Base-by-base conservation (phyloP, 2,888 invertebrate genomes). In the Nomada goodeniana region DNA sequence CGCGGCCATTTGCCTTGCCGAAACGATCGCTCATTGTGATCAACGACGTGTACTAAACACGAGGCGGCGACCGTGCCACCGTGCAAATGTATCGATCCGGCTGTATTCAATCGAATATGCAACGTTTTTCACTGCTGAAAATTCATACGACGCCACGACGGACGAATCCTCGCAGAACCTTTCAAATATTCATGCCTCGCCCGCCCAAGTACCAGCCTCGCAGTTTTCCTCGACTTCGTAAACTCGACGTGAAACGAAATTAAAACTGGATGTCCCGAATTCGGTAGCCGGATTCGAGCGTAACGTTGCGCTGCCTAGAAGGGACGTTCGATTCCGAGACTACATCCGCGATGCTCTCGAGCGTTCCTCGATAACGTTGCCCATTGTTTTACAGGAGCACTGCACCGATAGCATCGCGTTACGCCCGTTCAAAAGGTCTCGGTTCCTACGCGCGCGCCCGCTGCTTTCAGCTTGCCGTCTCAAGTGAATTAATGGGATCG, bases 11-110 rank as follows among this genome's bases (percentile, higher is more conserved):
- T 67, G 44, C 64, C 63, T 71, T 20, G 42, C 68, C 52, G 61
- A 59, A 69, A 73, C 74, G 85, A 83, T 85, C 83, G 68, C 67
- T 85, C 82, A 68, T 82, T 52, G 61, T 63, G 83, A 87, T 83
- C 85, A 82, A 85, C 76, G 83, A 52, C 52, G 65, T 68, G 76
- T 76, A 71, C 71, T 53, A 60, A 73, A 77, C 64, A 42, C 59
- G 61, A 36, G 44, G 20, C n/a, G n/a, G 29, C 55, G 64, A 23
- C 23, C 42, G 29, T 15, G 78, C 50, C 80, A 15, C 52, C 67
- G 11, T 29, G 74, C 68, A 15, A 53, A 59, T 53, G 11, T 75
- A 82, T 82, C 76, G 81, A 82, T 59, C 80, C 9, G 10, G 0
- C 26, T 5, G 20, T 18, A 29, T 18, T 29, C 20, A 63, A 81